A percentile compares a stretch with the other conserved stretches of the same genome.
These are phyloP conservation scores for Malurus cyaneus DNA, from an alignment of 2,113 vertebrate genomes.

Conservation along the genomic window DNA sequence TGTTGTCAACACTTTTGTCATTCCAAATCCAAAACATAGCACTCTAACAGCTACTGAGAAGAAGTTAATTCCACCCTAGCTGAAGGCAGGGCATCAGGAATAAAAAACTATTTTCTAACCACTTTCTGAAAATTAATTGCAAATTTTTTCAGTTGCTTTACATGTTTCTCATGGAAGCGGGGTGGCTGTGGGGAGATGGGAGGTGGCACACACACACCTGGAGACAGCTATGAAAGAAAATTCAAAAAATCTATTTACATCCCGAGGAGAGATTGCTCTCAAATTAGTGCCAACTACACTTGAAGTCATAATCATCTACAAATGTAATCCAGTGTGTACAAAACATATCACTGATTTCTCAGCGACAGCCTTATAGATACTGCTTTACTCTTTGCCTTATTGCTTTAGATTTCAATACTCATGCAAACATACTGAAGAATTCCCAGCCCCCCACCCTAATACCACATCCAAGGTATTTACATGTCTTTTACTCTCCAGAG, in stretches of 20 bases:
- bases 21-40: neutral
- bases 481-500: neutral
- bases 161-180: neutral
- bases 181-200: neutral
- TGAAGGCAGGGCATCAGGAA: neutral
- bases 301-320: neutral
- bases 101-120: neutral
- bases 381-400: neutral
- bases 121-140: neutral
- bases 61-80: neutral
- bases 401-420: neutral
- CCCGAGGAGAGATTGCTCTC: neutral
- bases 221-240: neutral
- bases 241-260: neutral
- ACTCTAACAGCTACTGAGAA: neutral
- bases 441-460: rapidly evolving
- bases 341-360: neutral
- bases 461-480: neutral
- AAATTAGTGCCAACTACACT: neutral
- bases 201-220: neutral
- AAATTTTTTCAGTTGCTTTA: neutral
- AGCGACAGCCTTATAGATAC: neutral
- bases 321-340: neutral
- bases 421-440: neutral
- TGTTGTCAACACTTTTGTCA: neutral